Base-by-base conservation (phyloP, 2,797 vertebrate species). In the Periophthalmus magnuspinnatus region DNA sequence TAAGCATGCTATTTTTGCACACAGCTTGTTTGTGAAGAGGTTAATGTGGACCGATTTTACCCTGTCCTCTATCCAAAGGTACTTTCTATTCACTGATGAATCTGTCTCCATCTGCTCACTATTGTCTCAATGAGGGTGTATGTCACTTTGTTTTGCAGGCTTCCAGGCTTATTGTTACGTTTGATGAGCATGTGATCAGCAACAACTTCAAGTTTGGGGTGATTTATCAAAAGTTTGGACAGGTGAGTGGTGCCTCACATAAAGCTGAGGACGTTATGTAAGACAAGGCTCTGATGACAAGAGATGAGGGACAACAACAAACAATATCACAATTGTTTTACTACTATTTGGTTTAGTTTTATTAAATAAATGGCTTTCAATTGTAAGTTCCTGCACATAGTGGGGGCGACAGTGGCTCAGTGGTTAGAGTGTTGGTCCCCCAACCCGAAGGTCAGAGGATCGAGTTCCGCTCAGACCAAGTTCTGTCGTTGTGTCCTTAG, bases 171-270 rank as follows among this genome's bases (percentile, higher is more conserved):
- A 94, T 99, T 0, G 96, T 97, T 57, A 95, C 96, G 45, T 99
- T 98, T 24, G 97, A 99, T 0, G 97, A 99, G 81, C 97, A 99
- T 0, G 96, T 99, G 57, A 96, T 99, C 92, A 98, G 95, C 94
- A 98, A 99, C 92, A 97, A 98, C 93, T 98, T 99, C 89, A 99
- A 99, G 87, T 98, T 99, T 6, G 97, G 97, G 8, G 95, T 99
- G 69, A 95, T 99, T 90, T 99, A 98, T 92, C 97, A 99, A 86
- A 97, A 94, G 88, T 95, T 95, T 19, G 96, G 96, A 69, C 97
- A 99, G 95, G 97, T 97, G 83, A 85, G 94, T 74, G 48, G 41
- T 45, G 13, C 41, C 4, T 45, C 41, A 13, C 10, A 3, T 13
- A 41, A 11, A 28, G 3, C 3, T 28, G 28, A 28, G 28, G 10